Evolutionary conservation across 2,797 vertebrate species (phyloP), one percentile per base, ranked within the genome.

Genomic region (Melanotaenia boesemani): DNA sequence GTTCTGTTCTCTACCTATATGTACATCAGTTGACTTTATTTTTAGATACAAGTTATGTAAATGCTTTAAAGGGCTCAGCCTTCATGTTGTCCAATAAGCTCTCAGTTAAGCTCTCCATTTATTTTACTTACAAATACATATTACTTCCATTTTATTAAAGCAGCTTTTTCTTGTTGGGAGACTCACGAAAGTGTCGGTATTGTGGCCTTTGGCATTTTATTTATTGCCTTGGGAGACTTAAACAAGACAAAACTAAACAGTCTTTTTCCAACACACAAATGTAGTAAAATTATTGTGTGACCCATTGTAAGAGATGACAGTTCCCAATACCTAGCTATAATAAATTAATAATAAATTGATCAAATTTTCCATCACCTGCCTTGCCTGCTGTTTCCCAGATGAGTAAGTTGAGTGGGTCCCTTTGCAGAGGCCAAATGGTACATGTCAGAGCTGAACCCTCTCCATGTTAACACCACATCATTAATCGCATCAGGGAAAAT

Each of bases 381-480:
- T 81, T 70, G 63, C 60, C 72, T 20, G 36, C 73, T 54, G 65
- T 70, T 46, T 37, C 74, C 16, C 7, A 9, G 18, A 62, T 61
- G 28, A 64, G 75, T 67, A 62, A 59, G 66, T 67, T 71, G 59
- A 85, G 79, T 57, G 55, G 72, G 68, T 74, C 69, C 55, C 70
- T 77, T 79, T 54, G 50, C 54, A 56, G 68, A 79, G 84, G 67
- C 78, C 86, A 63, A 63, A 61, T 74, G 70, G 46, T 48, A 39
- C 66, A 69, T 78, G 82, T 89, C 81, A 74, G 59, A 81, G 66
- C 61, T 57, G 60, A 80, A 63, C 68, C 72, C 57, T 70, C 58
- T 84, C 56, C 54, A 56, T 85, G 81, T 87, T 89, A 86, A 84
- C 76, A 62, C 64, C 76, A 75, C 85, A 80, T 80, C 69, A 71